These are phyloP conservation scores for Agonopterix heracliana DNA, from an alignment of 2,888 invertebrate species.

Conservation along the genomic window DNA sequence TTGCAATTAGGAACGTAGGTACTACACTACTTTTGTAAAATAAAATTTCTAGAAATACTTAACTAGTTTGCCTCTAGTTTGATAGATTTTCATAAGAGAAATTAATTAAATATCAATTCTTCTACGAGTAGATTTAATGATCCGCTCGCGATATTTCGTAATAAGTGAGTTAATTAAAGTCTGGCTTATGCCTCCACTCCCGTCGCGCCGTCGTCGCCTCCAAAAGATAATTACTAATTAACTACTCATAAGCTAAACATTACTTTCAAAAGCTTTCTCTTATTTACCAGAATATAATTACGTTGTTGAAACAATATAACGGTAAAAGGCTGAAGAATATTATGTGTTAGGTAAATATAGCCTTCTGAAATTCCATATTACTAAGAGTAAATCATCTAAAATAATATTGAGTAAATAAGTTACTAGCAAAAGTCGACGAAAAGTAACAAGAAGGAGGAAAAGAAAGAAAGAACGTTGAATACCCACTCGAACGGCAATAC, in stretches of 20 bases:
- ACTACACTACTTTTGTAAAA: too few relatives aligned
- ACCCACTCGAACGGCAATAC: constrained; percentile 45
- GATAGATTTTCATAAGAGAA: too few relatives aligned
- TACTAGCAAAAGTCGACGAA: constrained; percentile 7
- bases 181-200: constrained; percentile 19
- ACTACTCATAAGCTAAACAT: constrained; percentile 4
- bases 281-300: background rate
- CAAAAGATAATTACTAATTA: constrained; percentile 13
- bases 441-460: constrained; percentile 30
- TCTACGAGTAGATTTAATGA: constrained; percentile 30
- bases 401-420: too few relatives aligned
- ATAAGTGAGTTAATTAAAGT: constrained; percentile 51
- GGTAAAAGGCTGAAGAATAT: too few relatives aligned
- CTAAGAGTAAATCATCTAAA: too few relatives aligned
- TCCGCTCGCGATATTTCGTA: constrained; percentile 25
- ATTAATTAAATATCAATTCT: background rate
- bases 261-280: background rate
- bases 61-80: too few relatives aligned
- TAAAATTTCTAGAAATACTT: too few relatives aligned
- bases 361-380: too few relatives aligned
- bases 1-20: too few relatives aligned
- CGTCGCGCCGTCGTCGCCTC: constrained; percentile 18
- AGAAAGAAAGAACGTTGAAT: constrained; percentile 34
- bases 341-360: too few relatives aligned
- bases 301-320: too few relatives aligned